Base-by-base conservation (phyloP, 53 echinoderm and acorn worm species). In the Astropecten irregularis region DNA sequence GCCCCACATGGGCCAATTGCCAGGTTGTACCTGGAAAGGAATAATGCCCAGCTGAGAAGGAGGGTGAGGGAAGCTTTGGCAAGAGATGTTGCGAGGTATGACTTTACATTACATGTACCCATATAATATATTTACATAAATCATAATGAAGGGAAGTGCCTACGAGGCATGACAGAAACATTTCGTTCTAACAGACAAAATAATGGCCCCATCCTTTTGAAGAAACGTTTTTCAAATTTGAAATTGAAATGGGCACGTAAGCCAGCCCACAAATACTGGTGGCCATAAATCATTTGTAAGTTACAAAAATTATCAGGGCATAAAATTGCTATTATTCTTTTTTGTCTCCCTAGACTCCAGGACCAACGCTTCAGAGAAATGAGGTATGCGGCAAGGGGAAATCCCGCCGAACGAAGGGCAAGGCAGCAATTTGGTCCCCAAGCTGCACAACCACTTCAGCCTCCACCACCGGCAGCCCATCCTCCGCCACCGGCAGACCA, bases 41-140 rank as follows among this genome's bases (percentile, higher is more conserved):
- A 13, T 13, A 62, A 62, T 34, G 63, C 32, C 22, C 63, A 31
- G 63, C 27, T 62, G 63, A n/a, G n/a, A n/a, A 62, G 63, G 63
- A 62, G 63, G 63, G 3, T 62, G 63, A 62, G 33, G 63, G 63
- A 62, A 34, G 63, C 32, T 9, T 32, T 62, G 31, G 27, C 34
- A 31, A 29, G 35, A 62, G 30, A 62, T 31, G 63, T 62, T 62
- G 31, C 14, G 15, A 62, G 63, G 63, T 26, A 58, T 26, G 21
- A 13, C 57, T 56, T 58, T 22, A 9, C 59, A 58, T 9, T 6
- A 44, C 13, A 44, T 13, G 6, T 44, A 44, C 13, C n/a, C n/a
- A n/a, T n/a, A n/a, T n/a, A n/a, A n/a, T n/a, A n/a, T n/a, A n/a
- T n/a, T n/a, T n/a, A n/a, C n/a, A n/a, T n/a, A n/a, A n/a, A n/a